Percentiles rank a stretch among this genome's conserved stretches.
phyloP scores from a whole-genome alignment of 2,797 vertebrate species.

The Aselliscus stoliczkanus region DNA sequence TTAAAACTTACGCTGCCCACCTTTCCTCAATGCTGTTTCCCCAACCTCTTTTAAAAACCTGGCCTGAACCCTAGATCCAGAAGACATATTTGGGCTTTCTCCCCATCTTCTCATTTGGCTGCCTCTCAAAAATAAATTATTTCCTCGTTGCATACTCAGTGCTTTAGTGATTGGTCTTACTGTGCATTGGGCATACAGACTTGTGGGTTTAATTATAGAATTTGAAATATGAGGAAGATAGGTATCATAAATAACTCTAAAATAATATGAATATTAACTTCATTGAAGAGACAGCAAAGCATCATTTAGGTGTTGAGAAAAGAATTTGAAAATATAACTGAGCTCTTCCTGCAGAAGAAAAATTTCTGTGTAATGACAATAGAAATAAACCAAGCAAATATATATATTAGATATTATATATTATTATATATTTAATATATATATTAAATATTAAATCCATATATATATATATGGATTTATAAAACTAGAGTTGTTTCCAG shows the following conservation, averaged over 20 bases:
- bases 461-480: too few species aligned
- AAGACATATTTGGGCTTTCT: background rate
- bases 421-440: too few species aligned
- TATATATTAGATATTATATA: background rate
- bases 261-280: background rate
- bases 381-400: background rate
- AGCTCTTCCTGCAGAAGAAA: background rate
- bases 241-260: background rate
- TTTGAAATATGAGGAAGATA: background rate
- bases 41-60: background rate
- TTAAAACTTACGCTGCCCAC: background rate
- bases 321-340: background rate
- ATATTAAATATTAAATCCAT: background rate
- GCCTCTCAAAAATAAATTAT: background rate
- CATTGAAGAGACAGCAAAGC: background rate
- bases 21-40: background rate
- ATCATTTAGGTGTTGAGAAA: background rate
- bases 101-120: background rate
- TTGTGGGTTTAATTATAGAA: background rate
- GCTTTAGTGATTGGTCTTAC: background rate
- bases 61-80: accelerated
- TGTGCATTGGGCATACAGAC: background rate
- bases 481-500: background rate
- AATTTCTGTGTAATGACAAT: background rate
- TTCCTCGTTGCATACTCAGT: background rate